Evolutionary conservation across 2,797 vertebrate species (phyloP).

Genomic region (Tinamus major): DNA sequence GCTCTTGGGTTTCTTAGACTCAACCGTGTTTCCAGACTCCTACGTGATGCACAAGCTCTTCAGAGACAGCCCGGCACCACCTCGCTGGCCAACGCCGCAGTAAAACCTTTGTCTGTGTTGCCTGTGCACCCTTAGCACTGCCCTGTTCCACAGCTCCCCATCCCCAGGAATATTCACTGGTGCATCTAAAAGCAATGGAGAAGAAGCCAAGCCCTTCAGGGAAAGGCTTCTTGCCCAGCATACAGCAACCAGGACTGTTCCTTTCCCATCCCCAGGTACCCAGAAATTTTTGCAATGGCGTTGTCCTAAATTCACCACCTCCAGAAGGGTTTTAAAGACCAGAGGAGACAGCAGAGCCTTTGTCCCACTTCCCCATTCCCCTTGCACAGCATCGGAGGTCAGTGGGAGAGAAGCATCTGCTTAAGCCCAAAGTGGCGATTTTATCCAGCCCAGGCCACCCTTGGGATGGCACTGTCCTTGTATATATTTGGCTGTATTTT

Average conservation of each 20-base stretch:
- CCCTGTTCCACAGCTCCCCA: neutral
- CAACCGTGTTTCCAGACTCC: neutral
- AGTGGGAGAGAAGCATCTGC: neutral
- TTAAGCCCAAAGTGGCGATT: neutral
- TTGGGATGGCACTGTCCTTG: neutral
- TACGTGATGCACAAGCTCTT: neutral
- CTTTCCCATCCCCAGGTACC: neutral
- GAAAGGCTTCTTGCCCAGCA: neutral
- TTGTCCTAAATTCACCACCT: neutral
- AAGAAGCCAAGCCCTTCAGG: neutral
- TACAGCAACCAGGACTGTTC: neutral
- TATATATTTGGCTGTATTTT: neutral
- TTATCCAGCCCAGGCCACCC: neutral
- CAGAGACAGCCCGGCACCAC: neutral
- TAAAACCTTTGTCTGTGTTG: neutral
- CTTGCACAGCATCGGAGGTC: neutral
- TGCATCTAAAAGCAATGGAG: neutral
- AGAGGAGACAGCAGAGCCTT: neutral
- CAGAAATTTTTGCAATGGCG: neutral
- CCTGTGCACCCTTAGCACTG: neutral
- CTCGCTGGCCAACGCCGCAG: neutral
- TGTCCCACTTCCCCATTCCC: neutral
- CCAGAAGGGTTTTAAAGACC: neutral
- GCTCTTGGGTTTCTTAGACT: neutral
- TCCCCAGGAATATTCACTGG: neutral